A percentile compares a stretch with the other conserved stretches of the same genome.
Evolutionary conservation across 2,888 invertebrate genomes (phyloP).

Genomic region (Ethmia dodecea): DNA sequence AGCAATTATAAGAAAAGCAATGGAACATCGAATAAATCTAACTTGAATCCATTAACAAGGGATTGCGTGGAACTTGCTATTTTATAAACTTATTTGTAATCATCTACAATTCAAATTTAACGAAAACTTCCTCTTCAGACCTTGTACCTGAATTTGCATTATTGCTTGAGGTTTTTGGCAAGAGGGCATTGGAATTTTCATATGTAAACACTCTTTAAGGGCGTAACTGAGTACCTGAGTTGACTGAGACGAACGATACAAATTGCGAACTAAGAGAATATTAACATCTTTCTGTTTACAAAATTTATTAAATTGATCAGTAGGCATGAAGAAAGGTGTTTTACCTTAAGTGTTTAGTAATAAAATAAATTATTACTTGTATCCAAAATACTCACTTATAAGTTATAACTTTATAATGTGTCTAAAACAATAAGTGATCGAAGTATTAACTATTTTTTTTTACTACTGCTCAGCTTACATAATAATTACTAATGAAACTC

Average conservation of each 20-base stretch:
- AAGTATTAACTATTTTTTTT: neutral
- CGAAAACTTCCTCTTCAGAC: slow-evolving; percentile 37
- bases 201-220: slow-evolving; percentile 35
- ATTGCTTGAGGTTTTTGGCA: slow-evolving; percentile 34
- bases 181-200: slow-evolving; percentile 36
- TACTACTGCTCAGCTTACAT: neutral
- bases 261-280: no score
- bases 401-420: neutral
- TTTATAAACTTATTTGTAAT: slow-evolving; percentile 53
- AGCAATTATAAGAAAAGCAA: slow-evolving; percentile 1
- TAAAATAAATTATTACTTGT: neutral
- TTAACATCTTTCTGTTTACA: no score
- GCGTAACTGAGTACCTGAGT: no score
- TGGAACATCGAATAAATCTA: slow-evolving; percentile 5
- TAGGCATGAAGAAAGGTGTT: no score
- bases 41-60: slow-evolving; percentile 35
- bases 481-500: neutral
- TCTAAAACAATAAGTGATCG: neutral
- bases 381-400: neutral
- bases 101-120: slow-evolving; percentile 57
- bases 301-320: no score
- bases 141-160: slow-evolving; percentile 42
- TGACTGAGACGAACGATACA: no score
- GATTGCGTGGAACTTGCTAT: slow-evolving; percentile 32
- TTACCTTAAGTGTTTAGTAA: neutral